Conservation (phyloP, 2,797 vertebrate species). For the Petrocephalus schoutedeni region DNA sequence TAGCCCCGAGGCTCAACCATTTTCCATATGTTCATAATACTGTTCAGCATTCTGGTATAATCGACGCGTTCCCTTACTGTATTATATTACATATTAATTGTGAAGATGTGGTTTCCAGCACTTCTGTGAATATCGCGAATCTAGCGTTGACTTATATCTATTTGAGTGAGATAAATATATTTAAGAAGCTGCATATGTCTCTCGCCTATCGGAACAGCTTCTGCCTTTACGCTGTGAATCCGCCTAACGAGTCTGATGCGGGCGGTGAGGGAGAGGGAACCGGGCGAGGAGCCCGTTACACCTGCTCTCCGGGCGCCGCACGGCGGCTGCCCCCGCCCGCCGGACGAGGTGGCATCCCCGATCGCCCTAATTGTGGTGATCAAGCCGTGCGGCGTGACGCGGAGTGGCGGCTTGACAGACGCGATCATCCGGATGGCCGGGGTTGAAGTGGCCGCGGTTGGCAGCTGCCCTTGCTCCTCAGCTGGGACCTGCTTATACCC, state of each 20-base stretch:
- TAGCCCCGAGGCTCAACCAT: constrained; percentile 34
- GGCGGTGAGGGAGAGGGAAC: background rate
- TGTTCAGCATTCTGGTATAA: background rate
- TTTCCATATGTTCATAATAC: constrained; percentile 39
- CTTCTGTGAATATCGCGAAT: background rate
- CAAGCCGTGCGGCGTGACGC: constrained; percentile 56
- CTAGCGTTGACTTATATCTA: background rate
- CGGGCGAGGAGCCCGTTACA: constrained; percentile 4
- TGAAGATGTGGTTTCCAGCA: background rate
- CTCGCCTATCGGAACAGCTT: background rate
- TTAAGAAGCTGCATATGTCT: background rate
- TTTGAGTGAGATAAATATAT: constrained; percentile 11
- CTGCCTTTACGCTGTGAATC: background rate
- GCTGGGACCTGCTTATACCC: constrained; percentile 59
- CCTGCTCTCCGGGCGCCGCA: constrained; percentile 25
- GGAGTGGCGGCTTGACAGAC: constrained; percentile 74
- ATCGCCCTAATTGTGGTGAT: constrained; percentile 66
- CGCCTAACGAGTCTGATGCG: constrained; percentile 20
- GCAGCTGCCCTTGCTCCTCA: constrained; percentile 70
- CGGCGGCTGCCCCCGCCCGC: constrained; percentile 1
- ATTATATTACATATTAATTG: background rate
- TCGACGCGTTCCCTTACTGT: constrained; percentile 3
- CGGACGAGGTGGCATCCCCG: constrained; percentile 36
- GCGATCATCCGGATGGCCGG: constrained; percentile 65
- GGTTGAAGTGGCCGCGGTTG: constrained; percentile 66